Evolutionary conservation across 2,888 invertebrate species (phyloP), one percentile per base, ranked within the genome.

Genomic region (Hemistola chrysoprasaria): DNA sequence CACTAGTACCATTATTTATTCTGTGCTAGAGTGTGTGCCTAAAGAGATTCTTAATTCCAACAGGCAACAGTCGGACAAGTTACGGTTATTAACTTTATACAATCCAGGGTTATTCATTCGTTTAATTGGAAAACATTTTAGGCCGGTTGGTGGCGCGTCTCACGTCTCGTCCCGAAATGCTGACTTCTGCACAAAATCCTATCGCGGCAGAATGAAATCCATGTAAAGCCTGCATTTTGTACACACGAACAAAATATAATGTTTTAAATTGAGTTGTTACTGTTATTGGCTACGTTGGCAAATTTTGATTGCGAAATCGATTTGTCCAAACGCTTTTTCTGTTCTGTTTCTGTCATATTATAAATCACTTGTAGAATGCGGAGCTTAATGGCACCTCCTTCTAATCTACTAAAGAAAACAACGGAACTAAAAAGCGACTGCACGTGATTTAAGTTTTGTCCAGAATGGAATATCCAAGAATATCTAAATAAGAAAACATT

Each of bases 41-140:
- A n/a, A n/a, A n/a, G 11, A 35, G 11, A 6, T n/a, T 11, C n/a
- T 4, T 45, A 56, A 40, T 22, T 23, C 28, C 24, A 40, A 56
- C 48, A 44, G 50, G 50, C 52, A 48, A 56, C 47, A 21, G 50
- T 36, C 47, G 39, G 39, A 39, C 41, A 46, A 53, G 56, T 45
- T 44, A 53, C 52, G 53, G 48, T 56, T 60, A 62, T 66, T 61
- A 65, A 63, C 48, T 69, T 63, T 63, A 70, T 65, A 62, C 55
- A 65, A 47, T 57, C 35, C 34, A 50, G 40, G 55, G 49, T 50
- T 56, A 62, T 54, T 47, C 63, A 64, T 50, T 62, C 61, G 47
- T 55, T 67, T 69, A 67, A 71, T 71, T 73, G 66, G 56, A 69
- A 71, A 68, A 64, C 59, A 67, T 65, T 62, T 64, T 62, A 59